phyloP scores from a whole-genome alignment of 1,140 invertebrate genomes.

The Cyrtorhinus lividipennis region DNA sequence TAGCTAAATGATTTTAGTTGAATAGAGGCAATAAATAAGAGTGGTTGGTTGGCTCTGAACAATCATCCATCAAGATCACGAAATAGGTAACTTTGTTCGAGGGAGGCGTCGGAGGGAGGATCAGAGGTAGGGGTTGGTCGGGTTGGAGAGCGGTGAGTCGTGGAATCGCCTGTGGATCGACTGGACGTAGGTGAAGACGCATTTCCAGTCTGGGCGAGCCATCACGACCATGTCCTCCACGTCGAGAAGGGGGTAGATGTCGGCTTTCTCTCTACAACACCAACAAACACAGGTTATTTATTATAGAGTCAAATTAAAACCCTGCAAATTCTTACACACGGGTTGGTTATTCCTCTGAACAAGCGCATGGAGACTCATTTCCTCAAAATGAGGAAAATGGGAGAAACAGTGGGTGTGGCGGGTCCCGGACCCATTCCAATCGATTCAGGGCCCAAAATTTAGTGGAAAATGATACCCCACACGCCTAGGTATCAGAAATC shows the following conservation, averaged over 20 bases:
- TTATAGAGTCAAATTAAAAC: background rate
- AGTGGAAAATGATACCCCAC: too few relatives aligned
- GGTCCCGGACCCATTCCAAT: too few relatives aligned
- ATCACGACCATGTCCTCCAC: constrained; percentile 96
- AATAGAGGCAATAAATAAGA: background rate
- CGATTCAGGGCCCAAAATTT: too few relatives aligned
- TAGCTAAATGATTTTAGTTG: too few relatives aligned
- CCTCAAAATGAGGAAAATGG: too few relatives aligned
- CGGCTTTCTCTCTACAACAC: constrained; percentile 78
- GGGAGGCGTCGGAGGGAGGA: background rate
- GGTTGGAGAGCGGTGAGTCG: constrained; percentile 18
- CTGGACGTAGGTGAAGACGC: constrained; percentile 98
- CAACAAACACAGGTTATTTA: background rate
- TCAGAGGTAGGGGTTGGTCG: constrained; percentile 12
- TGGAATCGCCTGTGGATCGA: constrained; percentile 80
- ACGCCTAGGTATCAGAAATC: too few relatives aligned
- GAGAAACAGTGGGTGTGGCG: too few relatives aligned
- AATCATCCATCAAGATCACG: background rate
- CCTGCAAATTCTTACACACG: too few relatives aligned
- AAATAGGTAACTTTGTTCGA: background rate
- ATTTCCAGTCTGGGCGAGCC: constrained; percentile 95
- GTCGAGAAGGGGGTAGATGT: constrained; percentile 86
- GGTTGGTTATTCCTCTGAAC: too few relatives aligned
- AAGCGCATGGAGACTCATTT: too few relatives aligned
- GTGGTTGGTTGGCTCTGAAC: background rate